A percentile compares a stretch with the other conserved stretches of the same genome.
phyloP scores from a whole-genome alignment of 1,140 invertebrate genomes.

The Tetraneura akinire region DNA sequence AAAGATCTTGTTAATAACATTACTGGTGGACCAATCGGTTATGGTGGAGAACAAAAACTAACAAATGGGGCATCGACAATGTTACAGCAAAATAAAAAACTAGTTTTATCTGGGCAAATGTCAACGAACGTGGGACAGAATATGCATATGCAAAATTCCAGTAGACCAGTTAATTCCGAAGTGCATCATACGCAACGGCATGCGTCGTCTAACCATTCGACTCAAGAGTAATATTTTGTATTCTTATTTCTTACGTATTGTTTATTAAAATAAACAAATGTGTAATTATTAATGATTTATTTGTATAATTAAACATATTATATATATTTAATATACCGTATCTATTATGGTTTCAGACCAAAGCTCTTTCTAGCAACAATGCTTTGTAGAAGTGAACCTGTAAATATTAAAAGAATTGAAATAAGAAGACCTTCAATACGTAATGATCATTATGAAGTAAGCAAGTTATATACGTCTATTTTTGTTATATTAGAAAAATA shows the following conservation, averaged over 20 bases:
- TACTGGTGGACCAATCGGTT: neutral
- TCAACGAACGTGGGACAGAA: conserved; percentile 29
- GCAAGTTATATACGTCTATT: neutral
- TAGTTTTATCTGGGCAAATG: conserved; percentile 11
- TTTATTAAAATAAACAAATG: too few species aligned
- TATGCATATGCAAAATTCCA: conserved; percentile 40
- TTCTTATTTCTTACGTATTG: too few species aligned
- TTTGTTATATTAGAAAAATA: too few species aligned
- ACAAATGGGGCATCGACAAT: too few species aligned
- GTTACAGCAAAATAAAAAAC: conserved; percentile 27
- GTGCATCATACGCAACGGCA: conserved; percentile 38
- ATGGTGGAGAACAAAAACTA: conserved; percentile 15
- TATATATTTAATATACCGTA: neutral
- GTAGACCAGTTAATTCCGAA: conserved; percentile 28
- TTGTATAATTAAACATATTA: neutral
- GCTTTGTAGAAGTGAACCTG: conserved; percentile 11
- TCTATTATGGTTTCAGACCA: neutral
- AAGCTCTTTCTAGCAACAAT: neutral
- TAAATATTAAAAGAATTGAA: neutral
- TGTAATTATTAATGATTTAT: neutral
- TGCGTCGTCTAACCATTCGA: neutral
- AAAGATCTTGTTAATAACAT: conserved; percentile 44
- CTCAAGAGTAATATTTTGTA: conserved; percentile 1
- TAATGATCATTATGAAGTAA: conserved; percentile 35
- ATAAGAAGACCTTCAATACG: neutral